These are phyloP conservation scores for Silurus asotus DNA, from an alignment of 2,113 vertebrate species.

Conservation along the genomic window DNA sequence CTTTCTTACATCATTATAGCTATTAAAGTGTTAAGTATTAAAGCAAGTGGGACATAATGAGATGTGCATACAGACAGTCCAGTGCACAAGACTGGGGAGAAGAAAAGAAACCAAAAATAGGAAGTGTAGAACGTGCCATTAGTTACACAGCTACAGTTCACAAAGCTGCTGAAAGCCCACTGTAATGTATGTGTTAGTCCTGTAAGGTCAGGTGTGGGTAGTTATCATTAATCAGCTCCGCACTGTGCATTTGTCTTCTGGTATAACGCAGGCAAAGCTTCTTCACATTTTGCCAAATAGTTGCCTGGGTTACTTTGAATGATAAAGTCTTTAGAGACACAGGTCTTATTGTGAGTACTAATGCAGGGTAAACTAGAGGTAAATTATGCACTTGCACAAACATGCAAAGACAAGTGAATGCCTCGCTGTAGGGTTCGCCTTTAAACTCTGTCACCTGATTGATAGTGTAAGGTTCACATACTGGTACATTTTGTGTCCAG, in stretches of 20 bases:
- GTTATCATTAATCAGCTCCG: slow-evolving; percentile 58
- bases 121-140: slow-evolving; percentile 39
- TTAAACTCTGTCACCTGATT: slow-evolving; percentile 67
- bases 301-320: slow-evolving; percentile 62
- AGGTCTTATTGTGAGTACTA: slow-evolving; percentile 65
- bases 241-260: slow-evolving; percentile 55
- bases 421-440: slow-evolving; percentile 60
- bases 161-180: slow-evolving; percentile 30
- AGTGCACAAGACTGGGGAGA: not conserved
- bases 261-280: slow-evolving; percentile 57
- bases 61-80: not conserved
- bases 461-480: slow-evolving; percentile 69
- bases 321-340: slow-evolving; percentile 62
- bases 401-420: slow-evolving; percentile 71
- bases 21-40: not conserved
- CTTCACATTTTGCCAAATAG: slow-evolving; percentile 60
- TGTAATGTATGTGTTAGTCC: slow-evolving; percentile 39
- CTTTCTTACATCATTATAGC: not conserved
- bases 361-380: slow-evolving; percentile 70
- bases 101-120: slow-evolving; percentile 23
- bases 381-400: slow-evolving; percentile 77
- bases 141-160: slow-evolving; percentile 45
- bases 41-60: not conserved
- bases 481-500: slow-evolving; percentile 51
- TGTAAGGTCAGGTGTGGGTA: slow-evolving; percentile 58